A percentile compares a stretch with the other conserved stretches of the same genome.
Conservation (phyloP, 2,888 invertebrate genomes). For the Phengaris alcon region DNA sequence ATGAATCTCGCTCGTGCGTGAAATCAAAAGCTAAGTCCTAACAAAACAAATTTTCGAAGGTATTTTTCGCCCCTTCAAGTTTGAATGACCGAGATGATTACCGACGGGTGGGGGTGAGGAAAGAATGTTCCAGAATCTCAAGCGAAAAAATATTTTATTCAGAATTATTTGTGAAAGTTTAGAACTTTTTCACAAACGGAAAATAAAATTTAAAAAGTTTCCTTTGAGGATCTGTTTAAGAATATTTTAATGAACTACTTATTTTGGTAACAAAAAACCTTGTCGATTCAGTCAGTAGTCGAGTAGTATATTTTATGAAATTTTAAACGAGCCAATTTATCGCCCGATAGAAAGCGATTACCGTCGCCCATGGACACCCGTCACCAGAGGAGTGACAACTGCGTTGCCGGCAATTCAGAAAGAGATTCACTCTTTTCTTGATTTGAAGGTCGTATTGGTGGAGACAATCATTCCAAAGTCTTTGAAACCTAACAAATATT, state of each 20-base stretch:
- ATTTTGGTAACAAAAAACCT: too few relatives aligned
- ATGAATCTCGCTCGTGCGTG: conserved; percentile 8
- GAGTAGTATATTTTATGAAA: too few relatives aligned
- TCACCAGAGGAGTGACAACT: too few relatives aligned
- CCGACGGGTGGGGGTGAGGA: not conserved
- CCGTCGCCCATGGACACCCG: too few relatives aligned
- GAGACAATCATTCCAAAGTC: too few relatives aligned
- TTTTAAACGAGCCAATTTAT: too few relatives aligned
- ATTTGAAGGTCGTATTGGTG: too few relatives aligned
- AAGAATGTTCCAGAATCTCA: not conserved
- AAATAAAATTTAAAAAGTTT: not conserved
- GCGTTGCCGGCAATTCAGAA: too few relatives aligned
- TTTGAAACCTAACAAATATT: too few relatives aligned
- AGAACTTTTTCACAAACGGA: not conserved
- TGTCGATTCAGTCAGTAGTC: too few relatives aligned
- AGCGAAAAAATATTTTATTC: not conserved
- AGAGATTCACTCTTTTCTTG: too few relatives aligned
- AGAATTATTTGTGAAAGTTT: not conserved
- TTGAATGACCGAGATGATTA: conserved; percentile 25
- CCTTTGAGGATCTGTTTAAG: not conserved
- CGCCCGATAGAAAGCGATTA: too few relatives aligned
- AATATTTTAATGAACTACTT: not conserved
- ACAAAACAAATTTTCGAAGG: conserved; percentile 52
- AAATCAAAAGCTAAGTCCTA: conserved; percentile 30
- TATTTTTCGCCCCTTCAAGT: conserved; percentile 51